phyloP scores from a whole-genome alignment of 2,888 invertebrate species.

The Archaeoteleia sp. region DNA sequence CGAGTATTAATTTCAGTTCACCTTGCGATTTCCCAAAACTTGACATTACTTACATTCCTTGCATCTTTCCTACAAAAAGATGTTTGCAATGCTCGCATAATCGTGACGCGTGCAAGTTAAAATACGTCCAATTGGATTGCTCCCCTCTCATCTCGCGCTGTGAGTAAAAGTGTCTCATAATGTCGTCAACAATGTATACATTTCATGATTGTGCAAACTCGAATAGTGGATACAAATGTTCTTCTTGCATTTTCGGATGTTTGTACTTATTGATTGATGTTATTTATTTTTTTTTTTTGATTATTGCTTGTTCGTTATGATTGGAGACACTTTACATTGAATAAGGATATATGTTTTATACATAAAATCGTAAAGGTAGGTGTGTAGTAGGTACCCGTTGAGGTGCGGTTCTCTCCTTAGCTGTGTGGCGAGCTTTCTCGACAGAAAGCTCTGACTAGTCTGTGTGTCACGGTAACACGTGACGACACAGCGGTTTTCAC shows the following conservation, averaged over 20 bases:
- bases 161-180: not conserved
- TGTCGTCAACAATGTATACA: not conserved
- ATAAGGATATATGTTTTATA: constrained; percentile 50
- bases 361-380: constrained; percentile 68
- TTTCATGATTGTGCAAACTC: constrained; percentile 1
- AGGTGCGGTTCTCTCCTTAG: constrained; percentile 73
- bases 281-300: constrained; percentile 6
- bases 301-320: constrained; percentile 5
- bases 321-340: constrained; percentile 40
- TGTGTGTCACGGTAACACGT: constrained; percentile 67
- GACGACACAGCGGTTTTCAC: constrained; percentile 61
- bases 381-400: constrained; percentile 73
- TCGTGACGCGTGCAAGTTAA: no score
- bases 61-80: no score
- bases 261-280: constrained; percentile 5
- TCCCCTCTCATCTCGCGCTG: not conserved
- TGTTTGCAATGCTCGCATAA: no score
- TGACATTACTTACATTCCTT: no score
- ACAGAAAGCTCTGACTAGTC: constrained; percentile 70
- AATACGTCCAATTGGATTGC: not conserved
- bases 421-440: constrained; percentile 71
- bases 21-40: no score
- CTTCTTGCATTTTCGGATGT: not conserved
- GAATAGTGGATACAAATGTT: constrained; percentile 5
- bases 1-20: no score